Evolutionary conservation across 2,797 vertebrate species (phyloP), one percentile per base, ranked within the genome.

Genomic region (Etheostoma nigrum): DNA sequence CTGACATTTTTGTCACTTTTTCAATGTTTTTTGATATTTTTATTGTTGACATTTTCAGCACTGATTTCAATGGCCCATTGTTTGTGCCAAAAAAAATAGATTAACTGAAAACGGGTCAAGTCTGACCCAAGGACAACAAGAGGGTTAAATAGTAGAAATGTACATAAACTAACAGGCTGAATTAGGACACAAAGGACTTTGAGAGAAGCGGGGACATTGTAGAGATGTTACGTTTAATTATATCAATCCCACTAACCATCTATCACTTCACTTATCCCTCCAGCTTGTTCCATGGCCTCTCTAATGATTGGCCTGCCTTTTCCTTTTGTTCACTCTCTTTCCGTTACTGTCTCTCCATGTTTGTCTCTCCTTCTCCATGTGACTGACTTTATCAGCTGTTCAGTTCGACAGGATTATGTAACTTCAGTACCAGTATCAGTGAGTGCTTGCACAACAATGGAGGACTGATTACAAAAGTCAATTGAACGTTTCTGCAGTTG

Each of bases 351-450:
- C 74, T 71, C 42, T 12, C 36, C 36, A 8, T 30, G 9, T 45
- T 59, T 25, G 36, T 30, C 74, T 71, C 42, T 12, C 36, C 36
- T 40, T 40, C 36, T 30, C 25, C 40, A 33, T 42, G 19, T 67
- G 51, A 75, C 55, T 23, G 13, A 52, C 33, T 40, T 23, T 9
- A 65, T 72, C 55, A 25, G 53, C 62, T 54, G 55, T 27, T 66
- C 42, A 42, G n/a, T 27, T 55, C 2, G 6, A 25, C 27, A 36
- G 36, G 25, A 42, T 52, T 33, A 10, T 57, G 27, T 42, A 70
- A 59, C 33, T 21, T 18, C 4, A 36, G 18, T 33, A 18, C 1
- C 9, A 14, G 14, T 12, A 54, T 67, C 68, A 51, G 10, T 33
- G 16, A 62, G 40, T 2, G 42, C 36, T 40, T 40, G 10, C 10